Evolutionary conservation across 2,888 invertebrate genomes (phyloP).

Genomic region (Drosophila percnosoma): DNA sequence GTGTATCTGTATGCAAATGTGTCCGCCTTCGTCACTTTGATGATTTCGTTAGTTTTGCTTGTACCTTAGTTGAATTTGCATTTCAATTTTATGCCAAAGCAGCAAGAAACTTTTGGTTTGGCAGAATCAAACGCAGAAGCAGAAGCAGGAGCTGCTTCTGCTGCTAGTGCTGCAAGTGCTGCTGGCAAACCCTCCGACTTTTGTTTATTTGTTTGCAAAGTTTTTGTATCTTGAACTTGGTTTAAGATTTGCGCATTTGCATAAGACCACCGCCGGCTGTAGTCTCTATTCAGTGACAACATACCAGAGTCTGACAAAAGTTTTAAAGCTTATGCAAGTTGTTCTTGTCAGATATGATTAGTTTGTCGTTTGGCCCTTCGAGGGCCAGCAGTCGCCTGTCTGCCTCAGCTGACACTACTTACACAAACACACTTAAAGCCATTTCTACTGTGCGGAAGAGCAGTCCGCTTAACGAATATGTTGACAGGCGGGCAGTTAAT

Average conservation of each 20-base stretch:
- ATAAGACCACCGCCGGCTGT: slow-evolving; percentile 39
- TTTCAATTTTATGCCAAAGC: slow-evolving; percentile 70
- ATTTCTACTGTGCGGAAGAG: background rate
- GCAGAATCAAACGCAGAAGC: slow-evolving; percentile 6
- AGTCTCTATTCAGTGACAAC: slow-evolving; percentile 1
- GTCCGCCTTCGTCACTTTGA: slow-evolving; percentile 32
- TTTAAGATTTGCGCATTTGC: slow-evolving; percentile 61
- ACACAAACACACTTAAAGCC: slow-evolving; percentile 3
- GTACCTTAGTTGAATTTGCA: slow-evolving; percentile 73
- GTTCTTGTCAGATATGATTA: slow-evolving; percentile 54
- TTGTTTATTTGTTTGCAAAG: slow-evolving; percentile 70
- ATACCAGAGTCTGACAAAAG: slow-evolving; percentile 3
- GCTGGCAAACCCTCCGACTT: slow-evolving; percentile 38
- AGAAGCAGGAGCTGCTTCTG: background rate
- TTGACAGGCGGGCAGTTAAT: background rate
- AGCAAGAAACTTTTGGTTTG: slow-evolving; percentile 51
- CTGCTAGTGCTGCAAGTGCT: slow-evolving; percentile 3
- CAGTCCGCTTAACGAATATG: background rate
- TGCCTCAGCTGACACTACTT: background rate
- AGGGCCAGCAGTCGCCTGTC: background rate
- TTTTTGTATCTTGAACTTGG: slow-evolving; percentile 67
- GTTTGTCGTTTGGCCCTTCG: slow-evolving; percentile 38
- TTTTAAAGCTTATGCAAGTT: slow-evolving; percentile 48
- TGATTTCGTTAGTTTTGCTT: slow-evolving; percentile 67
- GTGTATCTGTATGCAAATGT: slow-evolving; percentile 27